phyloP scores from a whole-genome alignment of 2,888 invertebrate genomes.

The Yponomeuta sedellus region DNA sequence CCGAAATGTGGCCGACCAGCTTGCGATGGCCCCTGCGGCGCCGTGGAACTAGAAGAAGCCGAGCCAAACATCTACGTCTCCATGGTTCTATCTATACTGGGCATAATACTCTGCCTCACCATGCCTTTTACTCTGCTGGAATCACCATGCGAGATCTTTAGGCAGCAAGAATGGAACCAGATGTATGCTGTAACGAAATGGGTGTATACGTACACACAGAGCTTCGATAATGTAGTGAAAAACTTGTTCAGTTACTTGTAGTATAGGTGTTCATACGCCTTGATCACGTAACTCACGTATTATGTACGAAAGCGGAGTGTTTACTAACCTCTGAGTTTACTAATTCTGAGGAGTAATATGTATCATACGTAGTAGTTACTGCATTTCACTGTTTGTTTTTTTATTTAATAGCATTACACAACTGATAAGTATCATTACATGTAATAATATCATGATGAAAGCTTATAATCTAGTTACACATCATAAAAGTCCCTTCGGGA shows the following conservation, averaged over 20 bases:
- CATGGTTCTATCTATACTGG: slow-evolving; percentile 36
- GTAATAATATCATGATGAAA: too few species aligned
- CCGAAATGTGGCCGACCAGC: slow-evolving; percentile 7
- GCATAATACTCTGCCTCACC: slow-evolving; percentile 35
- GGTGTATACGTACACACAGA: slow-evolving; percentile 29
- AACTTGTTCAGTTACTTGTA: background rate
- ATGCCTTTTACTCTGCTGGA: slow-evolving; percentile 39
- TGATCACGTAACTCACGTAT: too few species aligned
- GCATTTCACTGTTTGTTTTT: too few species aligned
- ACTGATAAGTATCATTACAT: too few species aligned
- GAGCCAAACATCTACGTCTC: slow-evolving; percentile 35
- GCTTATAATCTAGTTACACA: too few species aligned
- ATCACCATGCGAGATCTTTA: slow-evolving; percentile 36
- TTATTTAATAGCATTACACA: too few species aligned
- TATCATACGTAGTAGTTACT: too few species aligned
- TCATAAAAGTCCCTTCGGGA: too few species aligned
- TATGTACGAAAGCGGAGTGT: too few species aligned
- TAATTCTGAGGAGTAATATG: too few species aligned
- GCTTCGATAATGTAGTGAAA: slow-evolving; percentile 31
- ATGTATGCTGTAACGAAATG: slow-evolving; percentile 28
- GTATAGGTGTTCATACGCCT: background rate
- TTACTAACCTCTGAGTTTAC: too few species aligned
- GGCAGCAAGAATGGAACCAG: slow-evolving; percentile 22
- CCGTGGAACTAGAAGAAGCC: background rate
- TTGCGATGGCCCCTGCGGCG: slow-evolving; percentile 10